These are phyloP conservation scores for Haliclona indistincta DNA, from an alignment of 37 sponge, comb jelly and placozoan species.

Conservation along the genomic window DNA sequence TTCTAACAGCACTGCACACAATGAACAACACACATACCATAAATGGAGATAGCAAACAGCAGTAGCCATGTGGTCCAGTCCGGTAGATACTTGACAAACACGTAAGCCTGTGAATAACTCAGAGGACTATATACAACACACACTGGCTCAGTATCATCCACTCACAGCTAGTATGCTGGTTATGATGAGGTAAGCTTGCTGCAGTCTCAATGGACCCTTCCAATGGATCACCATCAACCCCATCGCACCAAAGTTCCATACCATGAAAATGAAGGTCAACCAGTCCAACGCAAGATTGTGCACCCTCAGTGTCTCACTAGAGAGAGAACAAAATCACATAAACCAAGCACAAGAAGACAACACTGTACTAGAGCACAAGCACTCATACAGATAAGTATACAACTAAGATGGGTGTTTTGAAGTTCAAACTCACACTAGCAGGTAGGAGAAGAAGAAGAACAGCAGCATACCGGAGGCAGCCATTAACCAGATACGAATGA, in stretches of 20 bases:
- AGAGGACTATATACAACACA: neutral
- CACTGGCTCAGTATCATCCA: neutral
- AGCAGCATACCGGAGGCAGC: slow-evolving; percentile 76
- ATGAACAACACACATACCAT: no score
- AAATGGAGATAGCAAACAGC: slow-evolving; percentile 80
- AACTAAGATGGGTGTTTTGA: neutral
- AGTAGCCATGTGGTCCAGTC: slow-evolving; percentile 97
- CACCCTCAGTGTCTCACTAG: slow-evolving; percentile 43
- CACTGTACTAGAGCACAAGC: no score
- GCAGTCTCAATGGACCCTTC: slow-evolving; percentile 94
- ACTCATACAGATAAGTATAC: no score
- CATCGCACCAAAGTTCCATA: slow-evolving; percentile 96
- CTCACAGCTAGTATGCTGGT: slow-evolving; percentile 75
- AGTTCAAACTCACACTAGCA: slow-evolving; percentile 58
- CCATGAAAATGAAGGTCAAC: slow-evolving; percentile 62
- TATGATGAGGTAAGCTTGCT: slow-evolving; percentile 92
- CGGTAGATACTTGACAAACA: slow-evolving; percentile 88
- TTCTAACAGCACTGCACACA: no score
- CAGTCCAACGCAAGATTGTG: slow-evolving; percentile 62
- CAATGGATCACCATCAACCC: slow-evolving; percentile 92
- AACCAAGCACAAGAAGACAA: no score
- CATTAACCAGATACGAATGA: slow-evolving; percentile 86
- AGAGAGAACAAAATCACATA: no score
- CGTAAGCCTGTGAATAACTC: slow-evolving; percentile 71
- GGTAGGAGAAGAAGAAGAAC: slow-evolving; percentile 74